A percentile compares a stretch with the other conserved stretches of the same genome.
Evolutionary conservation across 2,113 vertebrate genomes (phyloP).

Genomic region (Neodontobutis hainanensis): DNA sequence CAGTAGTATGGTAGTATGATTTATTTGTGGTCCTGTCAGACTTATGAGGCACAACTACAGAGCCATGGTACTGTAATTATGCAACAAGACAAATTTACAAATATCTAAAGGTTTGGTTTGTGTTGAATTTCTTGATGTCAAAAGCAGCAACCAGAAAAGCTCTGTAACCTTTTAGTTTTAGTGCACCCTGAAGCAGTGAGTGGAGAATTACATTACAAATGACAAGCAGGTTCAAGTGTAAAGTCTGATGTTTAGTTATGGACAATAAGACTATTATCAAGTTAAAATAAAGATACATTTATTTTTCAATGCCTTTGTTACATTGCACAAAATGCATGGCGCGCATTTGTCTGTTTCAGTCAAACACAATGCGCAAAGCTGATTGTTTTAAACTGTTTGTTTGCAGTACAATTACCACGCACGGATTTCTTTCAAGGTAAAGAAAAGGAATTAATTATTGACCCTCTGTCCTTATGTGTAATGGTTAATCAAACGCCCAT

Average conservation of each 20-base stretch:
- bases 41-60: background rate
- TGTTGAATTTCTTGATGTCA: too few species aligned
- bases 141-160: too few species aligned
- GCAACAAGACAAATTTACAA: background rate
- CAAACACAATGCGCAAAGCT: background rate
- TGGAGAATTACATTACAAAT: too few species aligned
- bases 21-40: too few species aligned
- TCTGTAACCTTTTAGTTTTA: too few species aligned
- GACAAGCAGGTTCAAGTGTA: too few species aligned
- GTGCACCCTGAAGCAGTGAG: too few species aligned
- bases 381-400: background rate
- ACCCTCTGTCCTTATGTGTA: background rate
- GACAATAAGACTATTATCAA: too few species aligned
- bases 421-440: background rate
- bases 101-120: background rate
- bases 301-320: too few species aligned
- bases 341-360: background rate
- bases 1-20: too few species aligned
- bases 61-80: background rate
- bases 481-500: background rate
- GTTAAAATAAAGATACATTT: too few species aligned
- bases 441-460: background rate
- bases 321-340: background rate
- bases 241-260: too few species aligned
- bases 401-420: background rate